Base-by-base conservation (phyloP, 2,113 vertebrate species). In the Tyrannus savana region DNA sequence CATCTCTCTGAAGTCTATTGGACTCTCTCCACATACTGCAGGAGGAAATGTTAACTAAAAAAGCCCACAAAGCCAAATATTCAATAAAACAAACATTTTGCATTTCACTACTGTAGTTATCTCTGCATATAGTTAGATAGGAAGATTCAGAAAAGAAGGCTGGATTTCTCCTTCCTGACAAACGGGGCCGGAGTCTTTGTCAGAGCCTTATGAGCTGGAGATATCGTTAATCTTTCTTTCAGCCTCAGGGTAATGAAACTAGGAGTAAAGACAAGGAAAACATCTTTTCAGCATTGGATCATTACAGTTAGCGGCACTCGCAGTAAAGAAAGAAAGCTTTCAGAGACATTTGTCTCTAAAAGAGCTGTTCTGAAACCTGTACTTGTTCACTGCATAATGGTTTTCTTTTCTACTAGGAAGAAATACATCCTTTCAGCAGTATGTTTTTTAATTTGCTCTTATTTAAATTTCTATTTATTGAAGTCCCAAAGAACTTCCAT, bases 21-120 rank as follows among this genome's bases (percentile, higher is more conserved):
- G 94, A 96, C 55, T 91, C 58, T 53, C 53, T 95, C 95, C 96
- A 93, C 63, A 93, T 46, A 95, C 60, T 81, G 82, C 93, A 75
- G 46, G 64, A 90, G 90, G 72, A 96, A 88, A 95, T 63, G 90
- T 85, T 46, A 85, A 73, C 12, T 33, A 41, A 85, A 87, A 91
- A 87, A 82, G 3, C 44, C 19, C 63, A 73, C 67, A 58, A 90
- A 93, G 41, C 31, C 50, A 88, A 18, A 18, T 37, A 87, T 83
- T 77, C 79, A 84, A 66, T 42, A 92, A 79, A 85, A 69, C 14
- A 84, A 89, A 67, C 64, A 74, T 84, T 92, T 72, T 71, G 12
- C 44, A 55, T 86, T 77, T 92, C 60, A 67, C 42, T 81, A 13
- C 66, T 91, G 18, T 81, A 50, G 39, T 95, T 84, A 63, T 41